phyloP scores from a whole-genome alignment of 2,113 vertebrate species.

The Campylomormyrus numenius region DNA sequence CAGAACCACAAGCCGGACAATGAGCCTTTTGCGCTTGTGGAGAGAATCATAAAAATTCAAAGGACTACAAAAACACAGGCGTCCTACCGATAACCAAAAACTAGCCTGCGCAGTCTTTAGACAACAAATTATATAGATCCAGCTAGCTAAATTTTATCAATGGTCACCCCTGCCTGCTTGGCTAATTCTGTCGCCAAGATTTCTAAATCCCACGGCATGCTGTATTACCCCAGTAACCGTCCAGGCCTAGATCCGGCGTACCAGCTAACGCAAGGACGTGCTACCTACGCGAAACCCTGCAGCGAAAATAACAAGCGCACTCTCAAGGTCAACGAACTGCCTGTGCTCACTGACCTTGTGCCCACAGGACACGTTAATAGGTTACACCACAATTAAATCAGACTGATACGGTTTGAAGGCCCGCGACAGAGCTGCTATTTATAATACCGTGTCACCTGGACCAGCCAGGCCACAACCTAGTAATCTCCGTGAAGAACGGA shows the following conservation, averaged over 20 bases:
- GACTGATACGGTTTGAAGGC: background rate
- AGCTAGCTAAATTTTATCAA: background rate
- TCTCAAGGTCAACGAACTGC: background rate
- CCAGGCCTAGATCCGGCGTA: background rate
- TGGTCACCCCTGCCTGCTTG: background rate
- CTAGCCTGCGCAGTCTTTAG: background rate
- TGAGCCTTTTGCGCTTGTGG: background rate
- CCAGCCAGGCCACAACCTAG: background rate
- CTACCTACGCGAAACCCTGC: background rate
- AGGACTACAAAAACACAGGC: background rate
- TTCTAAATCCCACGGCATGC: background rate
- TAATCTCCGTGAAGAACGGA: background rate
- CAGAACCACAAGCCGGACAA: slow-evolving; percentile 24
- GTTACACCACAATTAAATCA: background rate
- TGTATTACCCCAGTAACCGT: background rate
- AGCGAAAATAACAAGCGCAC: background rate
- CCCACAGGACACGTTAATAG: background rate
- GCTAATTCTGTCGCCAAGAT: background rate
- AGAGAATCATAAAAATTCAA: background rate
- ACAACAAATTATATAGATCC: background rate
- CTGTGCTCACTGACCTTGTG: background rate
- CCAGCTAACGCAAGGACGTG: background rate
- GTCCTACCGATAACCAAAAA: background rate
- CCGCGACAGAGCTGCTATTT: background rate
- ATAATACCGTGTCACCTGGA: background rate